Conservation (phyloP, 2,113 vertebrate genomes). For the Heloderma charlesbogerti region DNA sequence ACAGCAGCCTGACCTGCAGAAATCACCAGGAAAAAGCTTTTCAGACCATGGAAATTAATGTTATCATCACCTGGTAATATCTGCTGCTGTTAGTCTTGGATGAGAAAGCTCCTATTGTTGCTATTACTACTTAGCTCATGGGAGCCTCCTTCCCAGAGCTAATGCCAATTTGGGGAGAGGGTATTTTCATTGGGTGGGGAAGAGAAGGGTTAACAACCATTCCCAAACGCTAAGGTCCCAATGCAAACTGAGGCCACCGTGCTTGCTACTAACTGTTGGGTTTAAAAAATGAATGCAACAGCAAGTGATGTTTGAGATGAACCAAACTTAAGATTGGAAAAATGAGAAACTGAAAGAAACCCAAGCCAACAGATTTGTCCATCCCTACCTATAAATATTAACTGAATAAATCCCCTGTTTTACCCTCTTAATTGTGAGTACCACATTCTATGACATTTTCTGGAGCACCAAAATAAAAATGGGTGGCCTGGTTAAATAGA, state of each 20-base stretch:
- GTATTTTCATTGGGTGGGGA: too few species aligned
- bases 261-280: too few species aligned
- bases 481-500: neutral
- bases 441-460: neutral
- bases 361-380: neutral
- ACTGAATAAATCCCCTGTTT: neutral
- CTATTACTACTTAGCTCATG: too few species aligned
- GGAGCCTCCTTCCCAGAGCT: too few species aligned
- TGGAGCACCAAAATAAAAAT: neutral
- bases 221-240: too few species aligned
- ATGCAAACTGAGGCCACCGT: too few species aligned
- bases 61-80: neutral
- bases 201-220: too few species aligned
- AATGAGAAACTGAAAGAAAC: too few species aligned
- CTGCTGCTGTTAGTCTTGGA: neutral
- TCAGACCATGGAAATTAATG: neutral
- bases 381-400: neutral
- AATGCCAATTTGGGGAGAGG: too few species aligned
- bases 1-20: neutral
- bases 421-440: neutral
- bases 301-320: too few species aligned
- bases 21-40: neutral
- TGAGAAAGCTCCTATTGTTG: neutral
- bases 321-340: too few species aligned
- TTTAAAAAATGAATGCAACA: too few species aligned